Conservation (phyloP, 2,797 vertebrate species). For the Lepidocolaptes lacrymiger region DNA sequence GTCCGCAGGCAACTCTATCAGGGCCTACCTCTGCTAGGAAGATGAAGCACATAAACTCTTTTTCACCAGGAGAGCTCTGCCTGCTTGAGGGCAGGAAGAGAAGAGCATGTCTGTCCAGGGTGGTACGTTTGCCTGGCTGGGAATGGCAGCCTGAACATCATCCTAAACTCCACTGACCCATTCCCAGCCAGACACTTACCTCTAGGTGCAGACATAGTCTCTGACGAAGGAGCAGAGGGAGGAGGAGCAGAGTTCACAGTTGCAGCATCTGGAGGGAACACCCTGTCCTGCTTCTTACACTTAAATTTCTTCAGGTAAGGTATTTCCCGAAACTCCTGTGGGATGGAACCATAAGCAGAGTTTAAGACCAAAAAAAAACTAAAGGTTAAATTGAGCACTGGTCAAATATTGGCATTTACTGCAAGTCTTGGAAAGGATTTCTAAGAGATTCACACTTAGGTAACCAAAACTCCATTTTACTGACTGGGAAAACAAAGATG, state of each 20-base stretch:
- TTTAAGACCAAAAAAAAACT: background rate
- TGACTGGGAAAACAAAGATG: background rate
- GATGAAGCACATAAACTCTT: background rate
- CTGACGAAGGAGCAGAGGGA: slow-evolving; percentile 61
- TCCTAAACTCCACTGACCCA: background rate
- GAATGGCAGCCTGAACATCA: background rate
- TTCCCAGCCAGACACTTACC: slow-evolving; percentile 70
- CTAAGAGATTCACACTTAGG: accelerated
- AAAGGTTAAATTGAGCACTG: background rate
- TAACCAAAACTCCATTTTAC: background rate
- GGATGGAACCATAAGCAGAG: background rate
- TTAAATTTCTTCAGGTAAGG: slow-evolving; percentile 95
- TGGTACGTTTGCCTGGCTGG: background rate
- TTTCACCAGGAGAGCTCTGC: background rate
- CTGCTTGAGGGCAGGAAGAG: background rate
- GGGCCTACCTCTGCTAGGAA: background rate
- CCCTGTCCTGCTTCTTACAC: slow-evolving; percentile 89
- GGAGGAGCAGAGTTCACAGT: slow-evolving; percentile 58
- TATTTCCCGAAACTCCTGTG: slow-evolving; percentile 91
- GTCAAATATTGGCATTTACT: background rate
- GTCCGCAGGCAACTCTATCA: background rate
- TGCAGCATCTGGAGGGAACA: slow-evolving; percentile 82
- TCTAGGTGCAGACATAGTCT: slow-evolving; percentile 75
- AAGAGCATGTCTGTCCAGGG: background rate
- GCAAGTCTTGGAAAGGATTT: background rate